These are phyloP conservation scores for Lytechinus pictus DNA, from an alignment of 35 echinoderm and acorn worm species.

Conservation along the genomic window DNA sequence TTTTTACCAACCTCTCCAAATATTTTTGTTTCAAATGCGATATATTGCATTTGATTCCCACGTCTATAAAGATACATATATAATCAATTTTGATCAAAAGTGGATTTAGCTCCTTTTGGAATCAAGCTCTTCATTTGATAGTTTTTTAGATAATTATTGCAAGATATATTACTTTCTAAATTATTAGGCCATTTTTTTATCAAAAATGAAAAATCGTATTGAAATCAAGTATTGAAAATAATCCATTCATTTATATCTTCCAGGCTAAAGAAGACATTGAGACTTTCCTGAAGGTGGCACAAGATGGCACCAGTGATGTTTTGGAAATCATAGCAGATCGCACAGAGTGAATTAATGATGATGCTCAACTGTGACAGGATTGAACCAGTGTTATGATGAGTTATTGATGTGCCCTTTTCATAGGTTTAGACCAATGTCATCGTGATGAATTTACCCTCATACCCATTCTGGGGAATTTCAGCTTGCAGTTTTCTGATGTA, in stretches of 20 bases:
- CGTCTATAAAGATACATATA: too few relatives aligned
- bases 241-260: neutral
- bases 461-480: neutral
- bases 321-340: constrained; percentile 81
- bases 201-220: too few relatives aligned
- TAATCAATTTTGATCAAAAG: too few relatives aligned
- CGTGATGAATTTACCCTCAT: neutral
- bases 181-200: too few relatives aligned
- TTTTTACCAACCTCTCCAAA: too few relatives aligned
- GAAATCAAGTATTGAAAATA: neutral
- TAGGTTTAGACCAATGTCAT: neutral
- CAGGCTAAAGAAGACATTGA: constrained; percentile 80
- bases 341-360: constrained; percentile 44
- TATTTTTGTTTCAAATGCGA: too few relatives aligned
- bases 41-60: too few relatives aligned
- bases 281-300: constrained; percentile 65
- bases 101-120: too few relatives aligned
- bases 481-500: neutral
- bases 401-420: neutral
- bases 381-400: neutral
- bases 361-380: neutral
- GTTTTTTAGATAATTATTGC: too few relatives aligned
- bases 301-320: constrained; percentile 69
- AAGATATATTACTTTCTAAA: too few relatives aligned
- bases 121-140: too few relatives aligned